Percentiles rank a stretch among this genome's conserved stretches.
phyloP scores from a whole-genome alignment of 2,797 vertebrate genomes.

The Alcedo quadribrachys region DNA sequence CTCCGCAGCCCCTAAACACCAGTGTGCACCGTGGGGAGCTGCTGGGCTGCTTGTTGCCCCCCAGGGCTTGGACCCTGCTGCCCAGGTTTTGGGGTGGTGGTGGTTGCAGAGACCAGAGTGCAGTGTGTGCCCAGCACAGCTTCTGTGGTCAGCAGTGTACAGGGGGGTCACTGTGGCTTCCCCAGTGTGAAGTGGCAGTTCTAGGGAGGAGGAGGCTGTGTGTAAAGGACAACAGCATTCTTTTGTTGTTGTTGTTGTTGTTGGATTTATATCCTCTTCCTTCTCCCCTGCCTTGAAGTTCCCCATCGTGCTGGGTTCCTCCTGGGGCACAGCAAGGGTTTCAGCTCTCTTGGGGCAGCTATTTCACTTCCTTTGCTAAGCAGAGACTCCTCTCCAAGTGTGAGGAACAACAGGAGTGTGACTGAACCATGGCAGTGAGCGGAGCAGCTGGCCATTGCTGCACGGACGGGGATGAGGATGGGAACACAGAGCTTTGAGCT shows the following conservation, averaged over 20 bases:
- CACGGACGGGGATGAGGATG: not conserved
- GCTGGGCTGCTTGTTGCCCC: accelerated
- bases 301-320: not conserved
- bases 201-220: not conserved
- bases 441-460: not conserved
- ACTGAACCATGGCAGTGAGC: not conserved
- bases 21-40: accelerated
- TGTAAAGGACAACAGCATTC: not conserved
- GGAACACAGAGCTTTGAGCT: not conserved
- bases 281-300: not conserved
- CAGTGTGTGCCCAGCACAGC: not conserved
- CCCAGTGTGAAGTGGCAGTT: not conserved
- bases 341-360: not conserved
- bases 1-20: not conserved
- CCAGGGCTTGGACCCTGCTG: not conserved
- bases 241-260: not conserved
- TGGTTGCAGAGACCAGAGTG: not conserved
- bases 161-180: not conserved
- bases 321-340: not conserved
- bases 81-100: not conserved
- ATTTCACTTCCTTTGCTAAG: not conserved
- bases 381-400: not conserved
- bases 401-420: accelerated
- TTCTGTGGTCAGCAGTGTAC: accelerated
- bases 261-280: not conserved